Conservation (phyloP, 2,888 invertebrate species). For the Cenopis cana region DNA sequence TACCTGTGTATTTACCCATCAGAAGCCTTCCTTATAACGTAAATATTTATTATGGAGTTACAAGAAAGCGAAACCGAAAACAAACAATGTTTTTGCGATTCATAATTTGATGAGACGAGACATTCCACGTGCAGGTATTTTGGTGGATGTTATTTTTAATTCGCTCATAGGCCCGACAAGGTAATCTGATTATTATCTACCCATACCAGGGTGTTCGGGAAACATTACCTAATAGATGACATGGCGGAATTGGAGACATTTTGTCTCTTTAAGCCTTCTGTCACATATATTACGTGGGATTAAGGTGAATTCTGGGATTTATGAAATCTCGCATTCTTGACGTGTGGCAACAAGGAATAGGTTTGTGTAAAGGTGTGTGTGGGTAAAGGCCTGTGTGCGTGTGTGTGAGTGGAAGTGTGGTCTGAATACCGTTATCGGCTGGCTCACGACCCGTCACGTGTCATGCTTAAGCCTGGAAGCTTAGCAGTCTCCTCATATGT, state of each 20-base stretch:
- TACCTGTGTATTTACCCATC: constrained; percentile 2
- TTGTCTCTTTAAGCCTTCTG: constrained; percentile 38
- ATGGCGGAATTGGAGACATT: constrained; percentile 29
- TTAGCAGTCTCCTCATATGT: constrained; percentile 5
- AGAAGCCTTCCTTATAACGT: neutral
- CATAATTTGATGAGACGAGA: constrained; percentile 50
- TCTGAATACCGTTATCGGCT: constrained; percentile 32
- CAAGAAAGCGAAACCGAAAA: constrained; percentile 6
- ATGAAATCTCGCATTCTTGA: constrained; percentile 22
- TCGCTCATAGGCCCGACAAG: constrained; percentile 27
- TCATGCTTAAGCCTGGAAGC: constrained; percentile 46
- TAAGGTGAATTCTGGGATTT: constrained; percentile 31
- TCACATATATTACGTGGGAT: constrained; percentile 36
- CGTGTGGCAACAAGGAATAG: constrained; percentile 18
- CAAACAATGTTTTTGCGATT: constrained; percentile 43
- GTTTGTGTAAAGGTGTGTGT: constrained; percentile 7
- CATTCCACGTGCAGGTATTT: constrained; percentile 43
- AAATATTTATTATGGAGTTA: constrained; percentile 4
- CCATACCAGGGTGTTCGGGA: constrained; percentile 5
- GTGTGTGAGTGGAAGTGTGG: neutral
- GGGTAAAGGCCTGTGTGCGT: neutral
- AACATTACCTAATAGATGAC: constrained; percentile 32
- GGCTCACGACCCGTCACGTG: constrained; percentile 39
- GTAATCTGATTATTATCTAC: constrained; percentile 41
- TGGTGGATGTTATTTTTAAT: constrained; percentile 38